Percentiles rank a stretch among this genome's conserved stretches.
Evolutionary conservation across 2,888 invertebrate species (phyloP).

Genomic region (Cheilosia scutellata): DNA sequence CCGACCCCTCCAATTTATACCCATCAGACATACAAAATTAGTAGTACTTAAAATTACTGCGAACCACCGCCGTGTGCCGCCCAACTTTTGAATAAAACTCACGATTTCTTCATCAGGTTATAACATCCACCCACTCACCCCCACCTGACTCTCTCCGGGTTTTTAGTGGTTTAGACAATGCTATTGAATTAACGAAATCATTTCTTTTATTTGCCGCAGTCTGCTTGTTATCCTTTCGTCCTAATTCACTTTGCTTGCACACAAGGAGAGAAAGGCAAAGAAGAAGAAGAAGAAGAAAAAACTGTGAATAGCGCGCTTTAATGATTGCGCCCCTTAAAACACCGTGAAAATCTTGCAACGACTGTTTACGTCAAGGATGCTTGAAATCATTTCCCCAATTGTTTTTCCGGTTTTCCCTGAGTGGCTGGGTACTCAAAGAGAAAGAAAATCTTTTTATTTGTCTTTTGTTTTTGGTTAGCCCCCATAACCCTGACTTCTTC

Average conservation of each 20-base stretch:
- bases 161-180: conserved; percentile 76
- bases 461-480: conserved; percentile 68
- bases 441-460: conserved; percentile 74
- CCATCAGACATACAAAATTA: conserved; percentile 59
- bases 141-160: conserved; percentile 60
- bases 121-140: conserved; percentile 23
- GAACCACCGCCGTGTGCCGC: conserved; percentile 20
- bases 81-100: conserved; percentile 45
- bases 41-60: conserved; percentile 70
- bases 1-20: conserved; percentile 38
- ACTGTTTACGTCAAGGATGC: conserved; percentile 75
- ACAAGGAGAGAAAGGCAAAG: conserved; percentile 12
- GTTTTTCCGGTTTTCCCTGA: conserved; percentile 75
- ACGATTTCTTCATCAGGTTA: conserved; percentile 60
- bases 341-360: conserved; percentile 71
- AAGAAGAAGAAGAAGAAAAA: conserved; percentile 33
- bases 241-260: conserved; percentile 70
- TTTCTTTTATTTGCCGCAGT: conserved; percentile 75
- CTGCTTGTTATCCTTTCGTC: conserved; percentile 75
- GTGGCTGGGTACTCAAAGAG: conserved; percentile 66
- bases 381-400: conserved; percentile 76
- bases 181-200: conserved; percentile 76
- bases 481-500: conserved; percentile 23
- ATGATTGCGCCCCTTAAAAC: conserved; percentile 68
- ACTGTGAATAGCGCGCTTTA: conserved; percentile 59